Evolutionary conservation across 2,888 invertebrate genomes (phyloP), one percentile per base, ranked within the genome.

Genomic region (Agelastica alni): DNA sequence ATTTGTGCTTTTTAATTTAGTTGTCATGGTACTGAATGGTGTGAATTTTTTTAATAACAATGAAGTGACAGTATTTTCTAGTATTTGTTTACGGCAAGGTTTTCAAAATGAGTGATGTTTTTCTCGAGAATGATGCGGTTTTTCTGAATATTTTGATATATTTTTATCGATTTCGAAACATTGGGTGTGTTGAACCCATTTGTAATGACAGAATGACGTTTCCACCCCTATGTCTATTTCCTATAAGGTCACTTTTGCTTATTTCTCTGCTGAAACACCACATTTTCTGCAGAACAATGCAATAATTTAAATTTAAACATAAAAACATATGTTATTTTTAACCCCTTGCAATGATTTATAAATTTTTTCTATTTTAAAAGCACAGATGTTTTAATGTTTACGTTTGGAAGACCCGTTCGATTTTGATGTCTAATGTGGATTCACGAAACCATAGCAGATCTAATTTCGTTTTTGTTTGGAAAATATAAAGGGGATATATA

Each of bases 151-250:
- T 62, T 59, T 63, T 60, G 51, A 34, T 56, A 43, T 59, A 59
- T 72, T 71, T 71, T 71, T 73, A 75, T 74, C 70, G 74, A 74
- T 74, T 73, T 66, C 58, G 63, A 64, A 65, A 66, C 62, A 69
- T 67, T 71, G 74, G 74, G 75, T 75, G 75, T 74, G 74, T 74
- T 74, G 73, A 73, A 73, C 72, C 66, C 68, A 62, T 62, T 61
- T 62, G 54, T 58, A 62, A 61, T 62, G 63, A 61, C 56, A 51
- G 62, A 59, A 59, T 52, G 48, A 51, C 59, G 59, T 59, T 58
- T 46, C 57, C 64, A 62, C 61, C 65, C 65, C 56, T 69, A 67
- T 60, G 63, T 49, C 53, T 43, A 52, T 56, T 49, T 55, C 39
- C 55, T 47, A 53, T 68, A 68, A 64, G 65, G 65, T 58, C 60